Evolutionary conservation across 2,888 invertebrate species (phyloP).

Genomic region (Branchipolynoe longqiensis): DNA sequence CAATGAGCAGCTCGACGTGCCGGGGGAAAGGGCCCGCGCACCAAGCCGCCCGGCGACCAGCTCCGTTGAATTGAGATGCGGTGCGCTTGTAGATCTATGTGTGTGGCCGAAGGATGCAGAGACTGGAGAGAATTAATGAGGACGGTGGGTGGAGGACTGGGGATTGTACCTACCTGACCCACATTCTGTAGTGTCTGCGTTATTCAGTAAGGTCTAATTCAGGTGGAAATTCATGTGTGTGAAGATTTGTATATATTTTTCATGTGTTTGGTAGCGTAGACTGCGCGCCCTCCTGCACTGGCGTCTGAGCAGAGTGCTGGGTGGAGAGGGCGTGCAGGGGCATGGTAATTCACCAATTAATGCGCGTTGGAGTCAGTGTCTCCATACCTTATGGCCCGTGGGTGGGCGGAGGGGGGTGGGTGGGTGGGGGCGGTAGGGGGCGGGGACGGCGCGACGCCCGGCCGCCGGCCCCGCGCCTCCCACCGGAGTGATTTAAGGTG

Average conservation of each 20-base stretch:
- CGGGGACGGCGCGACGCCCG: slow-evolving; percentile 8
- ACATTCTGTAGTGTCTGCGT: too few relatives aligned
- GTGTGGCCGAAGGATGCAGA: too few relatives aligned
- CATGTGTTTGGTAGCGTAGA: too few relatives aligned
- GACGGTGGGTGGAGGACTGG: too few relatives aligned
- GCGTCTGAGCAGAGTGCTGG: background rate
- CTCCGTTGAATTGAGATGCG: background rate
- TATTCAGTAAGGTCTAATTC: too few relatives aligned
- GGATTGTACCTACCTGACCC: too few relatives aligned
- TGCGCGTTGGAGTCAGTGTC: slow-evolving; percentile 10
- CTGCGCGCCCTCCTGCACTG: too few relatives aligned
- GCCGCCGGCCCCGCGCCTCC: background rate
- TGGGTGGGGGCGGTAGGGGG: background rate
- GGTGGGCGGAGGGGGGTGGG: background rate
- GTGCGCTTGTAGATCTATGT: too few relatives aligned
- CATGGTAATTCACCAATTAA: slow-evolving; percentile 40
- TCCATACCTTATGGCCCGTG: slow-evolving; percentile 37
- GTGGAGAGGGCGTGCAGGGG: background rate
- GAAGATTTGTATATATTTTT: too few relatives aligned
- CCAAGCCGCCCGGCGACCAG: background rate
- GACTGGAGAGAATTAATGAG: too few relatives aligned
- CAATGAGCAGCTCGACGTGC: slow-evolving; percentile 32
- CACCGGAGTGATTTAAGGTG: slow-evolving; percentile 11
- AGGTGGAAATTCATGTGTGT: too few relatives aligned
- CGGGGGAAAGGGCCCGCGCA: background rate